These are phyloP conservation scores for Lordiphosa andalusiaca DNA, from an alignment of 2,888 invertebrate genomes.

Conservation along the genomic window DNA sequence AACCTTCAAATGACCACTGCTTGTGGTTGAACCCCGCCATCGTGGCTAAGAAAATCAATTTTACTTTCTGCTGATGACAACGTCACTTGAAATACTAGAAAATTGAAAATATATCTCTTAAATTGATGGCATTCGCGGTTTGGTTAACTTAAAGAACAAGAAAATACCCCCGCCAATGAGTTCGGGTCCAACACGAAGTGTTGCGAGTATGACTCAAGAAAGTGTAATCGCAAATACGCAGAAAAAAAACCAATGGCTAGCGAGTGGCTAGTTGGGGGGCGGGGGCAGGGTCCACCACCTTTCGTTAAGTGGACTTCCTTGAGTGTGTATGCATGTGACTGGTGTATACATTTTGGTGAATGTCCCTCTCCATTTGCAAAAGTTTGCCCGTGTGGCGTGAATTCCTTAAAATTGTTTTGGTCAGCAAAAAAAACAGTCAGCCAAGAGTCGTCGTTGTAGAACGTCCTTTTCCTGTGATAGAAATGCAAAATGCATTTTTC, in stretches of 20 bases:
- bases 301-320: constrained; percentile 31
- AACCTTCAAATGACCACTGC: constrained; percentile 68
- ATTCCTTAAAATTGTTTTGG: too few species aligned
- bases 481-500: constrained; percentile 51
- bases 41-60: constrained; percentile 44
- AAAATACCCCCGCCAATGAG: too few species aligned
- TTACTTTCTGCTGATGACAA: constrained; percentile 2
- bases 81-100: neutral
- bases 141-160: too few species aligned
- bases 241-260: constrained; percentile 43
- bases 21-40: neutral
- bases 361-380: too few species aligned
- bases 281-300: constrained; percentile 1
- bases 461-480: neutral
- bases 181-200: constrained; percentile 31
- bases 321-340: constrained; percentile 39
- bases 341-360: too few species aligned
- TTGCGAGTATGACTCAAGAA: constrained; percentile 35
- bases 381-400: too few species aligned
- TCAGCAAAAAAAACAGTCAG: too few species aligned
- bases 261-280: constrained; percentile 6
- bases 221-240: constrained; percentile 22
- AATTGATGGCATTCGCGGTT: too few species aligned
- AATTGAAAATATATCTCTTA: constrained; percentile 1
- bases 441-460: too few species aligned